Conservation (phyloP, 2,113 vertebrate species). For the Rhodinocichla rosea region DNA sequence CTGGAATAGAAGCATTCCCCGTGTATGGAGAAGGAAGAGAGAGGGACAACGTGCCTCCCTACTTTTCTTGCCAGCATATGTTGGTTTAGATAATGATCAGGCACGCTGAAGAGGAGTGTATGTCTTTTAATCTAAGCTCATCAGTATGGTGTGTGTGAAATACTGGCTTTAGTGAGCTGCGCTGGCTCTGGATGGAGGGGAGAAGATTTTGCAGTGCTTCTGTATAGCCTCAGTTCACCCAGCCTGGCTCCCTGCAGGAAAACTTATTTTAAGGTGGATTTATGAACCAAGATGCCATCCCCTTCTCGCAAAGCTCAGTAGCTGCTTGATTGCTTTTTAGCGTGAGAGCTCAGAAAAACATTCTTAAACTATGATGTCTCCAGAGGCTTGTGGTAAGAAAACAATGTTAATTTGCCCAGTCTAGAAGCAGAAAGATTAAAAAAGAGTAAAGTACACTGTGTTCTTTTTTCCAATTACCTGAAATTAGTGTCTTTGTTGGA, state of each 20-base stretch:
- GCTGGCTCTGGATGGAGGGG: neutral
- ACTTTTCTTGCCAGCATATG: neutral
- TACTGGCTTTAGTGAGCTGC: neutral
- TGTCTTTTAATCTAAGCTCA: neutral
- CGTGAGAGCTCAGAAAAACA: neutral
- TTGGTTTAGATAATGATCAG: neutral
- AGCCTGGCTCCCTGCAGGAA: neutral
- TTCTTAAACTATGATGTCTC: neutral
- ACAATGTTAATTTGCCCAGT: neutral
- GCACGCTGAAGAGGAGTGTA: rapidly evolving
- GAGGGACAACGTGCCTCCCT: neutral
- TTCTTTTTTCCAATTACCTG: constrained; percentile 13
- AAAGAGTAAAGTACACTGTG: neutral
- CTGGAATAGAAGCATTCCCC: neutral
- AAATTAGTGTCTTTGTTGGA: neutral
- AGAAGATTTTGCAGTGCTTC: neutral
- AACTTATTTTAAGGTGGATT: neutral
- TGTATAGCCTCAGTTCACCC: neutral
- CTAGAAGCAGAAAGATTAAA: constrained; percentile 7
- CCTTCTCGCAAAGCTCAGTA: neutral
- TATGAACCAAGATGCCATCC: neutral
- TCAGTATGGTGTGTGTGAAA: rapidly evolving
- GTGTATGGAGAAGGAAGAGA: neutral
- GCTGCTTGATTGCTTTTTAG: neutral
- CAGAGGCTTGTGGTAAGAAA: constrained; percentile 6